Conservation (phyloP, 2,888 invertebrate genomes). For the Dugesia japonica region DNA sequence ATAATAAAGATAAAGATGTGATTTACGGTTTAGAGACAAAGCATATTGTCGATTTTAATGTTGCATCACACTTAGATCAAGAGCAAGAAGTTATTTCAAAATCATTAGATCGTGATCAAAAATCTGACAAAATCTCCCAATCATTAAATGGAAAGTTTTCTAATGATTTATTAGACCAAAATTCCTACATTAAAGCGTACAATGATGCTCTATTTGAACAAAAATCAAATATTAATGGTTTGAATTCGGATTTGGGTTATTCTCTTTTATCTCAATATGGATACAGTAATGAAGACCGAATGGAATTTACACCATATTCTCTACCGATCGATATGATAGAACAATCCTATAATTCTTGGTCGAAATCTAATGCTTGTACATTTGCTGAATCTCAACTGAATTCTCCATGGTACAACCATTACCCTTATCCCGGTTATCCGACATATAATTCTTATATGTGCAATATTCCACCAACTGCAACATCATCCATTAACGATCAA, state of each 20-base stretch:
- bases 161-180: not conserved
- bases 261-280: not conserved
- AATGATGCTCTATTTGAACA: constrained; percentile 1
- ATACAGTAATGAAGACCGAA: not conserved
- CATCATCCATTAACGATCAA: not conserved
- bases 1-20: not conserved
- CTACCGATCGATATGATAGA: not conserved
- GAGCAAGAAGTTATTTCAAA: not conserved
- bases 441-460: not conserved
- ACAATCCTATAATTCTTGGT: not conserved
- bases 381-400: not conserved
- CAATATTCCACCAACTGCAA: not conserved
- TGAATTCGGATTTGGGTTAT: not conserved
- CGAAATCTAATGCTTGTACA: not conserved
- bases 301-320: not conserved
- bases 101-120: not conserved
- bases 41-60: not conserved
- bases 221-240: not conserved
- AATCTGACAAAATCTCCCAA: not conserved
- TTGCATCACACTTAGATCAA: not conserved
- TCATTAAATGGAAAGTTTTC: not conserved
- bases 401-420: not conserved
- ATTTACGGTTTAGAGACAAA: constrained; percentile 8
- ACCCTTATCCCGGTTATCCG: not conserved
- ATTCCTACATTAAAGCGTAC: constrained; percentile 3